phyloP scores from a whole-genome alignment of 1,140 invertebrate species.

The Acromyrmex echinatior region DNA sequence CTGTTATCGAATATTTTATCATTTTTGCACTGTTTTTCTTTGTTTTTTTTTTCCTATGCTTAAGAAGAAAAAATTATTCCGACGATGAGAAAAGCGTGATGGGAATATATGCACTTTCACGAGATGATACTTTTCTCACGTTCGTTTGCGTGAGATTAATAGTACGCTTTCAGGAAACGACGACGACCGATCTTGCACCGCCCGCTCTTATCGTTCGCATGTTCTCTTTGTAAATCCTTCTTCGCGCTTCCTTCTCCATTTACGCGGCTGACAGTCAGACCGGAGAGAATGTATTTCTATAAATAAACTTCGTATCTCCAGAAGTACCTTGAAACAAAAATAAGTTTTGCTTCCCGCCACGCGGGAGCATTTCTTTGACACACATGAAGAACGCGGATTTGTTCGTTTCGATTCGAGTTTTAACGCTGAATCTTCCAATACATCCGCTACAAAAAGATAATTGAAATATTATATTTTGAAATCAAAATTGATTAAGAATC shows the following conservation, averaged over 20 bases:
- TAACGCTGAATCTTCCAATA: not conserved
- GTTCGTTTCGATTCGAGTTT: not conserved
- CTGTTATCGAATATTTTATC: constrained; percentile 17
- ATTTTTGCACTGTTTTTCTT: not conserved
- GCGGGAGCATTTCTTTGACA: constrained; percentile 55
- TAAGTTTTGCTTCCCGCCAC: constrained; percentile 72
- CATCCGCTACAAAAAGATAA: not conserved
- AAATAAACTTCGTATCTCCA: constrained; percentile 79
- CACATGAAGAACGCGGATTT: constrained; percentile 22
- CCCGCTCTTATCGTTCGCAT: constrained; percentile 2
- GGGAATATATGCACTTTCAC: not conserved
- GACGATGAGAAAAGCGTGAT: not conserved
- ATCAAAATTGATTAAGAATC: not conserved
- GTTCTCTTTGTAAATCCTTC: constrained; percentile 30
- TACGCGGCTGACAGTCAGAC: constrained; percentile 74
- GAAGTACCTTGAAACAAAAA: constrained; percentile 78
- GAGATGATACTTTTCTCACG: not conserved
- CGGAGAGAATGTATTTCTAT: constrained; percentile 74
- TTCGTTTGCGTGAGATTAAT: constrained; percentile 22
- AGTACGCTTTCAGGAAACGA: not conserved
- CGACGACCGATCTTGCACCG: not conserved
- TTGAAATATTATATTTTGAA: not conserved
- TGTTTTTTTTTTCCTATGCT: not conserved
- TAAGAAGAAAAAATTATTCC: not conserved
- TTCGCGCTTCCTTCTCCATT: constrained; percentile 46